Conservation (phyloP, 1,140 invertebrate species). For the Cryptotermes secundus region DNA sequence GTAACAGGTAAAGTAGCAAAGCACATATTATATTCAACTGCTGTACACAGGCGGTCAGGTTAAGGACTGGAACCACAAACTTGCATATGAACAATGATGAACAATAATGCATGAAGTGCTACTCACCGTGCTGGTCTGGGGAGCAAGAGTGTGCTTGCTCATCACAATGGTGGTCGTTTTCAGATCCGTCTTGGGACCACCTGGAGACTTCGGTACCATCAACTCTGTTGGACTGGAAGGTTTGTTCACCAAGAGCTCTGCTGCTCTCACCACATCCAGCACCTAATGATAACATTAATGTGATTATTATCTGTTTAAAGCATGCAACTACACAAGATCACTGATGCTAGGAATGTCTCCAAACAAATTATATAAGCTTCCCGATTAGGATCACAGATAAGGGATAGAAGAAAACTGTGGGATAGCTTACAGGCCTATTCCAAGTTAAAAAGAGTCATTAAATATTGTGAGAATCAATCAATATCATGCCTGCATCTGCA, state of each 20-base stretch:
- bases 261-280: conserved; percentile 83
- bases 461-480: too few relatives aligned
- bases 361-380: not conserved
- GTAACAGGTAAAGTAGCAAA: too few relatives aligned
- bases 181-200: conserved; percentile 59
- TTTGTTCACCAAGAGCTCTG: conserved; percentile 68
- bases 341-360: not conserved
- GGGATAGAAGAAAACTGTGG: not conserved
- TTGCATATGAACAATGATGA: too few relatives aligned
- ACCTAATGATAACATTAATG: conserved; percentile 56
- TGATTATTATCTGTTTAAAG: conserved; percentile 4
- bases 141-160: conserved; percentile 83
- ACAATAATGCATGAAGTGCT: too few relatives aligned
- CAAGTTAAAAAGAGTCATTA: too few relatives aligned
- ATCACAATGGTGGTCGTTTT: conserved; percentile 93
- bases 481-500: too few relatives aligned
- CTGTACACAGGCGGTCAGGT: too few relatives aligned
- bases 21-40: too few relatives aligned
- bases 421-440: too few relatives aligned
- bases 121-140: conserved; percentile 61
- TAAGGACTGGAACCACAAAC: too few relatives aligned
- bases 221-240: conserved; percentile 55
- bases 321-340: not conserved
- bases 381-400: not conserved
- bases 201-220: conserved; percentile 73